These are phyloP conservation scores for Luffia ferchaultella DNA, from an alignment of 2,888 invertebrate genomes.

Conservation along the genomic window DNA sequence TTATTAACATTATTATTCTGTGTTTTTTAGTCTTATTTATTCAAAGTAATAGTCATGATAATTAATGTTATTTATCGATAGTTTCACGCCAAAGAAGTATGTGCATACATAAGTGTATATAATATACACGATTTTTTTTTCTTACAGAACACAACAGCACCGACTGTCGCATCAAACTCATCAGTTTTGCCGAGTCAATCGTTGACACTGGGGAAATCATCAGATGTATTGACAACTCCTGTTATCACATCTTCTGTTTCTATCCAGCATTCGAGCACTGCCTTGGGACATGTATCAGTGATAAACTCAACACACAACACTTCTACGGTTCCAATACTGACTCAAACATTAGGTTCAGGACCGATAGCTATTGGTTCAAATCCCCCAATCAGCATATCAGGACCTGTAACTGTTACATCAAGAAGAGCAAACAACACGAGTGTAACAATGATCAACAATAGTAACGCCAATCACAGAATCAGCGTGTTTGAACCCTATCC, in stretches of 20 bases:
- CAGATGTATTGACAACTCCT: conserved; percentile 35
- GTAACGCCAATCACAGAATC: conserved; percentile 43
- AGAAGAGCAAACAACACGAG: conserved; percentile 77
- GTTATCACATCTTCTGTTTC: conserved; percentile 38
- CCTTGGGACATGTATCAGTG: conserved; percentile 41
- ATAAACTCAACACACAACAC: conserved; percentile 14
- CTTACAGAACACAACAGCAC: conserved; percentile 31
- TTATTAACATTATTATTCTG: too few relatives aligned
- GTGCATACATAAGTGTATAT: too few relatives aligned
- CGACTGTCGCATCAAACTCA: conserved; percentile 35
- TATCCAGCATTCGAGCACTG: conserved; percentile 45
- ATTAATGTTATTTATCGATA: too few relatives aligned
- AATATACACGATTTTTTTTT: background rate
- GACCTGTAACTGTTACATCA: conserved; percentile 70
- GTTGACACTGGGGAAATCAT: conserved; percentile 46
- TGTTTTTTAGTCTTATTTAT: too few relatives aligned
- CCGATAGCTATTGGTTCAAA: conserved; percentile 13
- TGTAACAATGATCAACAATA: conserved; percentile 73
- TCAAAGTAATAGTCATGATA: too few relatives aligned
- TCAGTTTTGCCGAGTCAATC: conserved; percentile 35
- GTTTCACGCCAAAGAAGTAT: too few relatives aligned
- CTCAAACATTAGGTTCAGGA: conserved; percentile 19
- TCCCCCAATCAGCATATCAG: conserved; percentile 58
- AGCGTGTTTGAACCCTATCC: conserved; percentile 90
- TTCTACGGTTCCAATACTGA: conserved; percentile 16